Base-by-base conservation (phyloP, 2,113 vertebrate genomes). In the Pagrus major region DNA sequence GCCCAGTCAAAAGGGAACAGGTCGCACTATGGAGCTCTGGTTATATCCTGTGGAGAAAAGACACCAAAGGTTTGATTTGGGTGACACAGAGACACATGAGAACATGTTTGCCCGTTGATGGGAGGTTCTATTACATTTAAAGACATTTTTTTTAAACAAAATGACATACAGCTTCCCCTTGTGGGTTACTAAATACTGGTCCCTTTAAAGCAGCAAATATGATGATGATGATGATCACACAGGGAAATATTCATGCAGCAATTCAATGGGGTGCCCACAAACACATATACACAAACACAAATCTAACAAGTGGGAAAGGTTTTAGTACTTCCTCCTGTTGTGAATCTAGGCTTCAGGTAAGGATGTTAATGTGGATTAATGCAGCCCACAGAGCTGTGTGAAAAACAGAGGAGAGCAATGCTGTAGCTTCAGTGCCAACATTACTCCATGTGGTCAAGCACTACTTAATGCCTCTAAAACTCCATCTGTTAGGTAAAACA, bases 41-140 rank as follows among this genome's bases (percentile, higher is more conserved):
- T 42, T 37, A 35, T 46, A 76, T 72, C 63, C 89, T 86, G 76
- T 51, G 2, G 66, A 60, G 49, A 75, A 25, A 69, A 79, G 14
- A 76, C 0, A 1, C n/a, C 4, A 33, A 8, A 51, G 16, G 44
- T 61, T 68, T 35, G 51, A 77, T 63, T 27, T 76, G 54, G 21
- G 7, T 12, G 15, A 35, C 1, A 1, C 7, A 2, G 16, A 23
- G 9, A 58, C 20, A 77, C 35, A 11, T 5, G 21, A 76, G 51
- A 31, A 18, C 20, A 7, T 9, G 39, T 47, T 46, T 41, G 21
- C 16, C 4, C 20, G 15, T 16, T 25, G 41, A 3, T 3, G 21
- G 20, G 44, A 29, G 5, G 27, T 23, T 59, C 20, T 1, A 4
- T 25, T 25, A 15, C 21, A 47, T 44, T 16, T 21, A 3, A 70